These are phyloP conservation scores for Alectoris magna DNA, from an alignment of 2,797 vertebrate genomes.

Conservation along the genomic window DNA sequence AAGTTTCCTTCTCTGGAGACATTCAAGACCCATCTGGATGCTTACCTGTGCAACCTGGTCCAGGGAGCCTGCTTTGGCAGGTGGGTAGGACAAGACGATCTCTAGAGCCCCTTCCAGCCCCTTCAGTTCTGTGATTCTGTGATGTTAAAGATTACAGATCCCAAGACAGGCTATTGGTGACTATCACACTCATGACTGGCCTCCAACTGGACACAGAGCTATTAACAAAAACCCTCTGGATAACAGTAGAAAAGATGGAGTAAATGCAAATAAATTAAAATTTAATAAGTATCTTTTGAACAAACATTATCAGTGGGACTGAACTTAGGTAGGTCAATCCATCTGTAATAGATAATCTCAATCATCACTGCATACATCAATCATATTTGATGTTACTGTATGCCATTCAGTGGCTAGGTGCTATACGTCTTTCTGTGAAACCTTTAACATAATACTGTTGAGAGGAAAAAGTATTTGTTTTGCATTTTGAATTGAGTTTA, in stretches of 20 bases:
- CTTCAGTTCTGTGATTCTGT: too few relatives aligned
- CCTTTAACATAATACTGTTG: conserved; percentile 43
- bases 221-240: too few relatives aligned
- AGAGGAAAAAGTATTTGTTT: conserved; percentile 51
- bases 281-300: conserved; percentile 66
- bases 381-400: conserved; percentile 39
- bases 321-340: conserved; percentile 46
- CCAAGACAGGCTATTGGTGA: too few relatives aligned
- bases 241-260: conserved; percentile 13
- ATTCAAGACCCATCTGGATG: too few relatives aligned
- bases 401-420: conserved; percentile 28
- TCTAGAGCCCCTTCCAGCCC: too few relatives aligned
- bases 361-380: conserved; percentile 54
- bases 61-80: too few relatives aligned
- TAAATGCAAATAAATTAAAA: conserved; percentile 57
- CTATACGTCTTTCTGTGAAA: conserved; percentile 45
- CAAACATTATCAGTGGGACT: conserved; percentile 59
- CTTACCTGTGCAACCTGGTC: too few relatives aligned
- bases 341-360: conserved; percentile 51
- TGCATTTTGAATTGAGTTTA: conserved; percentile 25
- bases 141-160: too few relatives aligned
- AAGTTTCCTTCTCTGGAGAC: too few relatives aligned
- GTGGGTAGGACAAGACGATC: too few relatives aligned
- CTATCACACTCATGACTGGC: too few relatives aligned
- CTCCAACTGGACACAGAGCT: too few relatives aligned